Evolutionary conservation across 2,888 invertebrate genomes (phyloP), one percentile per base, ranked within the genome.

Genomic region (Dascillus cervinus): DNA sequence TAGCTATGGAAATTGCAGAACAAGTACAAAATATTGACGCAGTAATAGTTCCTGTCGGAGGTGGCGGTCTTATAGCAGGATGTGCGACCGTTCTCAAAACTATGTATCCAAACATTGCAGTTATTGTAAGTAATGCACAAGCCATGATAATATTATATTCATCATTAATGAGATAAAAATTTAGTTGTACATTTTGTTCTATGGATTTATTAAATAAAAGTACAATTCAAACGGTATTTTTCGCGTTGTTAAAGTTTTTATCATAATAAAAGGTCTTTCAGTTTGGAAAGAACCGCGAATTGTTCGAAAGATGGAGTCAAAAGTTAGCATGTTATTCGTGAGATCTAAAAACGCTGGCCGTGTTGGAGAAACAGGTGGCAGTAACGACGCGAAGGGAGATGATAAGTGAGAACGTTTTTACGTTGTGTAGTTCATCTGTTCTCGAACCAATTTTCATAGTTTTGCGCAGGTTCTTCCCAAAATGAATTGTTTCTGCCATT

Each of bases 31-130:
- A 85, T 30, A 75, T 89, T 4, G 88, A 91, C 60, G 89, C 88
- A 0, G 75, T 91, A 11, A 67, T 94, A 15, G 77, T 92, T 8
- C 92, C 92, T 0, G 84, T 89, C 1, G 92, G 92, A 0, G 92
- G 91, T 8, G 88, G 82, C 1, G 91, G 92, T 0, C 69, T 92
- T 2, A 74, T 92, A 26, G 91, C 92, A 0, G 92, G 92, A 0
- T 75, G 86, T 3, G 86, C 87, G 2, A 73, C 86, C 0, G 91
- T 89, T 2, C 71, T 90, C 32, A 92, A 92, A 60, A 79, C 82
- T 8, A 66, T 91, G 6, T 76, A 79, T 32, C 89, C 90, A 0
- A 67, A 75, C 34, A 79, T 85, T 1, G 75, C 79, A 53, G 79
- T 92, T 29, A 87, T 89, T 56, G 90, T 40, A 29, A 13, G 34